phyloP scores from a whole-genome alignment of 2,797 vertebrate genomes.

The Scolopax rusticola region DNA sequence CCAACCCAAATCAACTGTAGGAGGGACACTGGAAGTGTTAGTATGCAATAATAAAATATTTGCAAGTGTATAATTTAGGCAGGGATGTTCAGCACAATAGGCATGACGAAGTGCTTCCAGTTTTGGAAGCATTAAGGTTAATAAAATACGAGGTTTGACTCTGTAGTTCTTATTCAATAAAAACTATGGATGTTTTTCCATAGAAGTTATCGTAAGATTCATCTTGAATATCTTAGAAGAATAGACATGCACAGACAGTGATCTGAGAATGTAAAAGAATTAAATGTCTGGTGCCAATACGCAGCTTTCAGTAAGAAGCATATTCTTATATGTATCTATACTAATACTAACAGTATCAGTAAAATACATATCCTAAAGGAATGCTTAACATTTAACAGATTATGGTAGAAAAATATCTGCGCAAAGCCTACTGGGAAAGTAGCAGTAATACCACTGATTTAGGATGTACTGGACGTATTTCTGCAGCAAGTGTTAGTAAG shows the following conservation, averaged over 20 bases:
- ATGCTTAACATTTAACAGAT: background rate
- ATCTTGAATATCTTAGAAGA: background rate
- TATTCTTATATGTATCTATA: background rate
- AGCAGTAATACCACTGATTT: background rate
- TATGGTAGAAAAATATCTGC: background rate
- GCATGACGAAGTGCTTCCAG: background rate
- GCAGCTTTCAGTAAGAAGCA: background rate
- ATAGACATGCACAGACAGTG: background rate
- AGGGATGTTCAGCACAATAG: background rate
- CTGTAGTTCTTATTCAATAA: background rate
- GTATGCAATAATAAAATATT: background rate
- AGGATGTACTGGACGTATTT: background rate
- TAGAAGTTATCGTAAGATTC: background rate
- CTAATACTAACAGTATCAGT: background rate
- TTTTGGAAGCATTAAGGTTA: background rate
- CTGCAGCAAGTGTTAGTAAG: background rate
- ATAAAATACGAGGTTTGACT: background rate
- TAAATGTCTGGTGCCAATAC: background rate
- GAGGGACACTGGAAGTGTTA: background rate
- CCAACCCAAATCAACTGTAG: background rate
- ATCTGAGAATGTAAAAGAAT: slow-evolving; percentile 21
- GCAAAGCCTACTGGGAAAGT: background rate
- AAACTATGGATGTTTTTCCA: background rate
- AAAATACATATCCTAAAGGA: background rate
- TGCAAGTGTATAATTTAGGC: background rate